Conservation (phyloP, 2,888 invertebrate genomes). For the Atethmia centrago region DNA sequence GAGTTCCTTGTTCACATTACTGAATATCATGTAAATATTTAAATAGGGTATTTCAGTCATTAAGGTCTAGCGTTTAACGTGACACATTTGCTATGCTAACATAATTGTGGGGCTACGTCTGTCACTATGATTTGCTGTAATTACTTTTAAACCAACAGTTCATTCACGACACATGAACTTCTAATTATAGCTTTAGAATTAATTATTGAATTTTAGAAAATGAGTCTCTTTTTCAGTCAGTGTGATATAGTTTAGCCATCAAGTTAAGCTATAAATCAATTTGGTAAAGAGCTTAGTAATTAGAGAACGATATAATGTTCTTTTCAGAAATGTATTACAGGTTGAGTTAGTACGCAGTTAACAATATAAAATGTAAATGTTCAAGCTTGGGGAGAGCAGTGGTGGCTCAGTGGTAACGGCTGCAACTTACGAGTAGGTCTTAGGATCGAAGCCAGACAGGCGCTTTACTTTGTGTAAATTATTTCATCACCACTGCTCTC, state of each 20-base stretch:
- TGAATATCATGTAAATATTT: background rate
- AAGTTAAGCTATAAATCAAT: background rate
- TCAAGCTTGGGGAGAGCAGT: no score
- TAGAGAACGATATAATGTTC: background rate
- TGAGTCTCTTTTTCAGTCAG: background rate
- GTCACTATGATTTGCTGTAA: background rate
- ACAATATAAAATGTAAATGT: no score
- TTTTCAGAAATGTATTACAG: background rate
- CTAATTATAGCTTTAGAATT: slow-evolving; percentile 6
- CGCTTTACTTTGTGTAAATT: no score
- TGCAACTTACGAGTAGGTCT: no score
- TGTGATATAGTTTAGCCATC: background rate
- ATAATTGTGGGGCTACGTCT: slow-evolving; percentile 2
- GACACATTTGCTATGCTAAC: slow-evolving; percentile 11
- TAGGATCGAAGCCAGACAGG: no score
- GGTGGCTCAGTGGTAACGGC: no score
- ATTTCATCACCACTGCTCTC: no score
- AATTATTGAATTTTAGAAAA: background rate
- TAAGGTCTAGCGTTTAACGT: slow-evolving; percentile 1
- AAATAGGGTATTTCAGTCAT: background rate
- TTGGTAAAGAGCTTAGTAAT: background rate
- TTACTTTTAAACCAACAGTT: slow-evolving; percentile 6
- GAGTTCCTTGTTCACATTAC: no score
- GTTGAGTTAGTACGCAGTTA: background rate
- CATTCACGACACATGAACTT: background rate